Base-by-base conservation (phyloP, 2,113 vertebrate species). In the Eretmochelys imbricata region DNA sequence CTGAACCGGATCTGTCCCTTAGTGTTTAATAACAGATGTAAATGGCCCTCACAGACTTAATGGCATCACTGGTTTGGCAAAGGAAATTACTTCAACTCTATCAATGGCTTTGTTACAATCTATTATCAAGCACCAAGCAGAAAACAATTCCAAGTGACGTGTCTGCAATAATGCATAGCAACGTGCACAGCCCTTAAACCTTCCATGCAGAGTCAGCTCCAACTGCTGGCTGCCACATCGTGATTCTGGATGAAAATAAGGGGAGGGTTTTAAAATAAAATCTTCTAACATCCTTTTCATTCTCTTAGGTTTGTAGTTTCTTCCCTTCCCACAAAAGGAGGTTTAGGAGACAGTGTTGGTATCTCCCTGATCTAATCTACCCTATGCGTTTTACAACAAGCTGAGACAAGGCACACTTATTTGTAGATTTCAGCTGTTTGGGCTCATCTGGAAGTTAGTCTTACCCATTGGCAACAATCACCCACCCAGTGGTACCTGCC, bases 41-140 rank as follows among this genome's bases (percentile, higher is more conserved):
- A 76, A 76, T 46, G 69, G n/a, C n/a, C 22, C n/a, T 75, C 5
- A 2, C 42, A 42, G 10, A 46, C 27, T 48, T 24, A 46, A 80
- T 72, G 81, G 72, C 86, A 69, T 75, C 69, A 72, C 75, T 84
- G 80, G 90, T 79, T 53, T 54, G 80, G 81, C 90, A 38, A 84
- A 69, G 86, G 91, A 35, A 84, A 88, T 84, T 81, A 84, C 57
- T 92, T 75, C 69, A 49, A 3, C 86, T 72, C 86, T 84, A 84
- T 84, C 87, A 88, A 84, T 84, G 65, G 75, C 91, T 88, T 88
- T 31, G 80, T 88, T 92, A 84, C 84, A 88, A 84, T 72, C 91
- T 72, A 62, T 86, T 9, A 55, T 42, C 69, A 22, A 84, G 91
- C 85, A 84, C 49, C 80, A 54, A 69, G 75, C 81, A 69, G 38